A percentile compares a stretch with the other conserved stretches of the same genome.
Conservation (phyloP, 2,797 vertebrate species). For the Hyperoplus immaculatus region DNA sequence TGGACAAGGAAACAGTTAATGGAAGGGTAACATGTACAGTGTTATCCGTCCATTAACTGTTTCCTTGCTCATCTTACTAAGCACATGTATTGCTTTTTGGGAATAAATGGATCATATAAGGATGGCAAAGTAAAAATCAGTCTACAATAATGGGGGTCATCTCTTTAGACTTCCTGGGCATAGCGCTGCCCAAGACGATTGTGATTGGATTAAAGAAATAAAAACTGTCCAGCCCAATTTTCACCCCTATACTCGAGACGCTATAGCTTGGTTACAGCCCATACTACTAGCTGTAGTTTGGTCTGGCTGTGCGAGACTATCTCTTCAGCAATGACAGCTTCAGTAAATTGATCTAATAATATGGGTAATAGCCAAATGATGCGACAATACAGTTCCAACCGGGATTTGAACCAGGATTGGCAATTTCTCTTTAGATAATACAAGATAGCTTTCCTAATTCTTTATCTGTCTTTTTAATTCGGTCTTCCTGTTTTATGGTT, state of each 20-base stretch:
- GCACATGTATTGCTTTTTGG: not conserved
- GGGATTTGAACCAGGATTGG: not conserved
- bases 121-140: not conserved
- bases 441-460: conserved; percentile 1
- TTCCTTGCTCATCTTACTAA: not conserved
- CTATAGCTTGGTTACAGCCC: too few species aligned
- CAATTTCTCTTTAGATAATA: not conserved
- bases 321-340: not conserved
- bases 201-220: too few species aligned
- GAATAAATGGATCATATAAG: not conserved
- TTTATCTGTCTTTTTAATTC: conserved; percentile 25
- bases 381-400: not conserved
- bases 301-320: too few species aligned
- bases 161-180: not conserved
- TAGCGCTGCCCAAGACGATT: too few species aligned
- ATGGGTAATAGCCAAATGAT: not conserved
- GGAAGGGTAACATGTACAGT: too few species aligned
- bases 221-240: too few species aligned
- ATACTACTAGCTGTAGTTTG: too few species aligned
- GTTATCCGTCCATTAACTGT: not conserved
- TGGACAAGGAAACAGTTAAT: too few species aligned
- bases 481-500: conserved; percentile 18
- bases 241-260: too few species aligned
- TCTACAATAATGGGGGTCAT: not conserved
- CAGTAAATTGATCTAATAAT: not conserved